Conservation (phyloP, 2,797 vertebrate species). For the Alfaro cultratus region DNA sequence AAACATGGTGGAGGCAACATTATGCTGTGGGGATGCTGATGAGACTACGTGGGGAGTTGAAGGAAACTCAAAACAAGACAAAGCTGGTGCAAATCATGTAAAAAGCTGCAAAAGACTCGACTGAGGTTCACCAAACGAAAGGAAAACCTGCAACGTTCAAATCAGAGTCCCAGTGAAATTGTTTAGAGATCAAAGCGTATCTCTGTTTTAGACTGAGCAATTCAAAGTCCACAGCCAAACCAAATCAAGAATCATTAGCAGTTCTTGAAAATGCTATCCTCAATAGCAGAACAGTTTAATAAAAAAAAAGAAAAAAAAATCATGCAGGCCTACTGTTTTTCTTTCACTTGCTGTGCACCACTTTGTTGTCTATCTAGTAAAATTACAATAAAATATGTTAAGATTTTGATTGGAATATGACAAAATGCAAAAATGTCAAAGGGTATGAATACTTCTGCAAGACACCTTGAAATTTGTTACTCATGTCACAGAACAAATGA, state of each 20-base stretch:
- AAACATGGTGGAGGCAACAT: background rate
- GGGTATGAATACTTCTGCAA: background rate
- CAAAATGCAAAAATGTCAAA: background rate
- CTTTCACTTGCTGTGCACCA: background rate
- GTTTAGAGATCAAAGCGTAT: background rate
- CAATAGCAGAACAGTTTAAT: background rate
- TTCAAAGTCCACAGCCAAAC: background rate
- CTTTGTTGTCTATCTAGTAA: background rate
- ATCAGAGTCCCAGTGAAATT: background rate
- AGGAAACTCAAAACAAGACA: background rate
- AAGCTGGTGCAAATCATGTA: background rate
- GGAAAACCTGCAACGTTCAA: background rate
- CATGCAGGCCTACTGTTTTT: background rate
- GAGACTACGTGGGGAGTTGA: background rate
- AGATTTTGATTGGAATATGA: background rate
- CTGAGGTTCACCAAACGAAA: background rate
- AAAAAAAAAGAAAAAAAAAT: background rate
- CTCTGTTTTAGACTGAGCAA: background rate
- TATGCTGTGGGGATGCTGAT: background rate
- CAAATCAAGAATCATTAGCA: background rate
- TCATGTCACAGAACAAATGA: conserved; percentile 27
- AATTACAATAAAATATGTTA: background rate
- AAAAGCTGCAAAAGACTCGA: background rate
- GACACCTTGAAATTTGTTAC: conserved; percentile 27
- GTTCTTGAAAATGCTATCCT: background rate